Percentiles rank a stretch among this genome's conserved stretches.
Conservation (phyloP, 2,113 vertebrate genomes). For the Gopherus flavomarginatus region DNA sequence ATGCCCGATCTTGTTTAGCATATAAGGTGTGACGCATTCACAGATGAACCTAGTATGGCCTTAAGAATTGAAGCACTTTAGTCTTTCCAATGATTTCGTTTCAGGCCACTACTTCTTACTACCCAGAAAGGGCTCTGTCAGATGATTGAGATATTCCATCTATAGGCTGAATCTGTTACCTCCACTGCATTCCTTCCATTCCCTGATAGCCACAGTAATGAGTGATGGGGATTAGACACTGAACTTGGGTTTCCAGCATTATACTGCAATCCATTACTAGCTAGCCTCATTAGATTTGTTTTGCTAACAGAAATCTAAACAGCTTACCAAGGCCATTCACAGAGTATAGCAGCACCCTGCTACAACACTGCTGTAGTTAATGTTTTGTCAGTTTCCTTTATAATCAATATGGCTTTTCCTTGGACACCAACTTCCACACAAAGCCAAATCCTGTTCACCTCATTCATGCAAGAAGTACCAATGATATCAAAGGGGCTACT, state of each 20-base stretch:
- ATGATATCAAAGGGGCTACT: neutral
- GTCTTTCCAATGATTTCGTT: neutral
- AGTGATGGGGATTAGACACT: neutral
- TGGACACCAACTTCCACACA: too few species aligned
- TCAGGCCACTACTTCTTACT: neutral
- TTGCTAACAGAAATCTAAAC: neutral
- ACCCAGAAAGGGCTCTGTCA: neutral
- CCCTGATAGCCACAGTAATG: neutral
- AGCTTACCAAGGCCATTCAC: fast-evolving
- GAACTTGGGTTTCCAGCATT: fast-evolving
- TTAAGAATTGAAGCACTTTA: neutral
- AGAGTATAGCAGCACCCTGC: neutral
- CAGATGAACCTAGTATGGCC: fast-evolving
- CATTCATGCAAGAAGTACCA: neutral
- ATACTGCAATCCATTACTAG: neutral
- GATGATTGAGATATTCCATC: neutral
- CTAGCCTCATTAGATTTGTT: neutral
- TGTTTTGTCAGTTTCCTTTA: neutral
- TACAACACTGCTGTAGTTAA: neutral
- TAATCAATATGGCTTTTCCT: neutral
- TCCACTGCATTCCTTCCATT: neutral
- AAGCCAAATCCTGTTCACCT: neutral
- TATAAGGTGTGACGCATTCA: neutral
- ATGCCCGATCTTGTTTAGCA: neutral
- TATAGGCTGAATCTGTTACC: neutral